Conservation (phyloP, 2,113 vertebrate species). For the Oplegnathus fasciatus region DNA sequence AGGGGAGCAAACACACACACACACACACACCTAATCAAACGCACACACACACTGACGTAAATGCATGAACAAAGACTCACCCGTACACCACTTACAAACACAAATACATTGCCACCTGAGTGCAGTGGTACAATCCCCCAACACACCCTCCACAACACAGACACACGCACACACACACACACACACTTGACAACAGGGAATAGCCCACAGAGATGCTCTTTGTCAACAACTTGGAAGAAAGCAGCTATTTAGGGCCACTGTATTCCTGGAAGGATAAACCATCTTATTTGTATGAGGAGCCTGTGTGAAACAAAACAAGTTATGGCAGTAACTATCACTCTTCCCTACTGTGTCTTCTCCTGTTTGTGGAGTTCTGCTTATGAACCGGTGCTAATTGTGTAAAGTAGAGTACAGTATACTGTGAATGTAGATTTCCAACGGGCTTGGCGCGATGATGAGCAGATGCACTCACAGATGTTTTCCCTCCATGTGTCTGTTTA, state of each 20-base stretch:
- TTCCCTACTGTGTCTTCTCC: slow-evolving; percentile 29
- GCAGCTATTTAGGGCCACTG: slow-evolving; percentile 73
- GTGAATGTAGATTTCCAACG: slow-evolving; percentile 46
- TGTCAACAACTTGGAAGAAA: slow-evolving; percentile 80
- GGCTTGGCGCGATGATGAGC: slow-evolving; percentile 54
- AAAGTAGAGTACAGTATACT: slow-evolving; percentile 41
- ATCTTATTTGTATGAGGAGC: slow-evolving; percentile 73
- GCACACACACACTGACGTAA: slow-evolving; percentile 22
- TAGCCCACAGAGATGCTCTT: slow-evolving; percentile 71
- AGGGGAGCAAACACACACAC: slow-evolving; percentile 31
- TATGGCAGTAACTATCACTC: slow-evolving; percentile 46
- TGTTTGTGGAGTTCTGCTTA: slow-evolving; percentile 44
- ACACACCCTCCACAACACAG: neutral
- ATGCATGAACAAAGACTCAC: slow-evolving; percentile 37
- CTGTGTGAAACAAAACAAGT: slow-evolving; percentile 76
- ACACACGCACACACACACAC: slow-evolving; percentile 27
- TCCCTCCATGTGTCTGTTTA: slow-evolving; percentile 71
- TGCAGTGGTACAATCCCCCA: slow-evolving; percentile 36
- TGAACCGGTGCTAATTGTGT: slow-evolving; percentile 55
- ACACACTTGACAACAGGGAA: slow-evolving; percentile 63
- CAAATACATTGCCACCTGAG: slow-evolving; percentile 60
- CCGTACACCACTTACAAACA: slow-evolving; percentile 25
- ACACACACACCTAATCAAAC: slow-evolving; percentile 9
- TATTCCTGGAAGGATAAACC: slow-evolving; percentile 75
- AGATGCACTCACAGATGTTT: slow-evolving; percentile 78